Evolutionary conservation across 2,888 invertebrate genomes (phyloP), one percentile per base, ranked within the genome.

Genomic region (Nineta flava): DNA sequence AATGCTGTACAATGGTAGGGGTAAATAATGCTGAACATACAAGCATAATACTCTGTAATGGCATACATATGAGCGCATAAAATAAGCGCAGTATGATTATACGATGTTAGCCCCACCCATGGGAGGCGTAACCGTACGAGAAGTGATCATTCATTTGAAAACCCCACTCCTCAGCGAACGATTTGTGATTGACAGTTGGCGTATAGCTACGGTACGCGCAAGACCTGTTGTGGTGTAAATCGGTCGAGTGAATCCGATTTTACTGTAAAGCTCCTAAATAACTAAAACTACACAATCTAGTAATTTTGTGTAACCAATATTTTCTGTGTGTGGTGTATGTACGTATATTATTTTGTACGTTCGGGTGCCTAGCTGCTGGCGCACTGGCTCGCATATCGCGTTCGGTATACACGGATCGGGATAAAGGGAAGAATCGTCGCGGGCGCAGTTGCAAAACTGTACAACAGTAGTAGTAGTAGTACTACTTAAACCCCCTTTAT

Each of bases 141-240:
- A 67, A 67, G 67, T 66, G 66, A 67, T 66, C 67, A 67, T 67
- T 68, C 68, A 68, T 68, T 65, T 63, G 50, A 62, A 61, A 26
- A 63, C 67, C 72, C 73, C 73, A 72, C 73, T 72, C 72, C 70
- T 63, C 63, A 66, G 66, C 65, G 65, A 65, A 65, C 63, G 60
- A 63, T 68, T 68, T 69, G 71, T 75, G 75, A 75, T 75, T 75
- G 75, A 75, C 75, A 75, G 75, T 75, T 75, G 72, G 74, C 74
- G 74, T 74, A 74, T 72, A 75, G 74, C 75, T 73, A 72, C 74
- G 74, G 74, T 72, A 67, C 73, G 73, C 74, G 74, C 73, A 73
- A 72, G 72, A 73, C 65, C 73, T 72, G 65, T 26, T 26, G 26
- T 26, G 26, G 26, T 69, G 68, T 60, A 59, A 17, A 21, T 17